Base-by-base conservation (phyloP, 2,797 vertebrate species). In the Catamblyrhynchus diadema region DNA sequence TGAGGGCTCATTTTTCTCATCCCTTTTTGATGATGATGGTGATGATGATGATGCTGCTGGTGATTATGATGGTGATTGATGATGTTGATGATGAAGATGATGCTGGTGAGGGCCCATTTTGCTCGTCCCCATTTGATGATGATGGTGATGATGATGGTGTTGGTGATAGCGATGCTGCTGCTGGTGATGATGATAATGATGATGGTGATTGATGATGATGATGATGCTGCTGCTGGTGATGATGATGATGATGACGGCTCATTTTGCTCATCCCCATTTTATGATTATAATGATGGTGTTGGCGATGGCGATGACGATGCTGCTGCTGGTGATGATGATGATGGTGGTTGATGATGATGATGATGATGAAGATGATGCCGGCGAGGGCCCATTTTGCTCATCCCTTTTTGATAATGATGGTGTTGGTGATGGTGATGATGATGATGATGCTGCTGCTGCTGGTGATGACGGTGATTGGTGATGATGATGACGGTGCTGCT, bases 401-500 rank as follows among this genome's bases (percentile, higher is more conserved):
- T 27, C 50, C 9, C 27, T 12, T 3, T 3, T 56, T 54, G 5
- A 54, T 14, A 20, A 9, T n/a, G 30, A 53, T 53, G 13, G 20
- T 35, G 9, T 8, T 20, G 11, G 4, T 14, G 6, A 0, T 12
- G 35, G 1, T 6, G 53, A n/a, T 16, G 21, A 12, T 30, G 28
- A 32, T 56, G 21, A 15, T 33, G n/a, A 4, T 18, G 41, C 3
- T 20, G 51, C 17, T 32, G 18, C 28, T 54, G 20, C 53, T 54
- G 53, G 9, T 33, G 21, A 1, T 2, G 7, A 6, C 18, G 16
- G 11, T 18, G 23, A 25, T 25, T 14, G 24, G 16, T 14, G 15
- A 9, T 14, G 19, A 3, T 25, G 66, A 22, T 7, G 47, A 7
- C 7, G 72, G 3, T 12, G 41, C 8, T 14, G 41, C 2, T 37